Evolutionary conservation across 2,113 vertebrate genomes (phyloP), one percentile per base, ranked within the genome.

Genomic region (Ovibos moschatus): DNA sequence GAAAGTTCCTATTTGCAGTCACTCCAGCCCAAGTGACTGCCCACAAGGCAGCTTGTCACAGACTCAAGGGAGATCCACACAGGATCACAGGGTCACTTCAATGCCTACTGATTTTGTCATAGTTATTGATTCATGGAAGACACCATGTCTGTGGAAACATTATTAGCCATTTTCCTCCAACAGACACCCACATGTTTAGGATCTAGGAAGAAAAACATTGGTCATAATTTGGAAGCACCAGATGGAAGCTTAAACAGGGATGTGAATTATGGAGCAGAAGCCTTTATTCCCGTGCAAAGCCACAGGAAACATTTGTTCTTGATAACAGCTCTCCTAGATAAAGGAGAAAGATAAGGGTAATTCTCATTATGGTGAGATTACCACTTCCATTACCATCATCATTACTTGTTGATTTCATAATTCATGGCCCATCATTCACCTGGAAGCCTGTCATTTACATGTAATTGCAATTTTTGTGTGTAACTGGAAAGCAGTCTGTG

Each of bases 171-270:
- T 97, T 97, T 86, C n/a, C 76, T 90, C 78, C 45, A 93, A 10
- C 45, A 53, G 27, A 55, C 28, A 84, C 51, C 55, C 43, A 43
- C 30, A 90, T 27, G 45, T 25, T 82, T 55, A 82, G 19, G 33
- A 78, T 91, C 51, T 47, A 85, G 11, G 67, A 92, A 97, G 76
- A 53, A 98, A 96, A 94, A 81, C 19, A 43, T 16, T 45, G n/a
- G 86, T 50, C 13, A 78, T 97, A 87, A 97, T 96, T 97, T 82
- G 91, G 87, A 97, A 95, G 45, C 53, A 45, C 62, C 71, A 47
- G 47, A 87, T 50, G 10, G 55, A 94, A 88, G 7, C 55, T 82
- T 82, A 50, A 95, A 47, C 25, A 67, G 60, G 11, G 10, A 25
- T 64, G 15, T 96, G 79, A 96, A 91, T 95, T 67, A 93, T 53